Conservation (phyloP, 2,888 invertebrate species). For the Limenitis camilla region DNA sequence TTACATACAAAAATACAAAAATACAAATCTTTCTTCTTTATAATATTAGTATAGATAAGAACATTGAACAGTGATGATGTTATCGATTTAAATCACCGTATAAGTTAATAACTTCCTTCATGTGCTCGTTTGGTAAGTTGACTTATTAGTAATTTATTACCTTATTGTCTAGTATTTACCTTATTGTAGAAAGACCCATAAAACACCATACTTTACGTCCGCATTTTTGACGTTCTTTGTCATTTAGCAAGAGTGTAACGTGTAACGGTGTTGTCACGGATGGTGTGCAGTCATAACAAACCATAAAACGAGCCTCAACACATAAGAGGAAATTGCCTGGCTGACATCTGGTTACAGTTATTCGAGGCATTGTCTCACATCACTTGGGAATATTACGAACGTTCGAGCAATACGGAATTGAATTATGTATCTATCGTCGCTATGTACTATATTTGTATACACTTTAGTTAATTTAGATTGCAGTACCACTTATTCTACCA, state of each 20-base stretch:
- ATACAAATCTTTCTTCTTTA: no score
- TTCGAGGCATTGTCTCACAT: slow-evolving; percentile 26
- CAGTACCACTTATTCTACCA: background rate
- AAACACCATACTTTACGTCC: slow-evolving; percentile 12
- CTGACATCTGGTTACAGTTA: slow-evolving; percentile 28
- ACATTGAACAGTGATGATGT: no score
- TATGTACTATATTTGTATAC: background rate
- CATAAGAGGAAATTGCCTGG: slow-evolving; percentile 27
- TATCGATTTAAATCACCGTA: no score
- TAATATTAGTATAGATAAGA: no score
- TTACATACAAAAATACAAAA: no score
- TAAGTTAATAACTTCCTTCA: no score
- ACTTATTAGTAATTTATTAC: no score
- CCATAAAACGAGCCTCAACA: slow-evolving; percentile 23
- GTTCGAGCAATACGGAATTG: slow-evolving; percentile 15
- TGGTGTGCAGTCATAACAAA: slow-evolving; percentile 26
- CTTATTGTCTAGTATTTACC: background rate
- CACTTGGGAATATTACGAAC: slow-evolving; percentile 23
- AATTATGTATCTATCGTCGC: slow-evolving; percentile 7
- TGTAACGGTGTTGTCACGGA: slow-evolving; percentile 26
- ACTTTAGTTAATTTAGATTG: background rate
- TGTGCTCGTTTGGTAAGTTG: no score
- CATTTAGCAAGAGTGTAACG: slow-evolving; percentile 18
- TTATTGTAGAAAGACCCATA: background rate
- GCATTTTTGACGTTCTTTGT: slow-evolving; percentile 16